phyloP scores from a whole-genome alignment of 2,888 invertebrate species.

The Spodoptera picta region DNA sequence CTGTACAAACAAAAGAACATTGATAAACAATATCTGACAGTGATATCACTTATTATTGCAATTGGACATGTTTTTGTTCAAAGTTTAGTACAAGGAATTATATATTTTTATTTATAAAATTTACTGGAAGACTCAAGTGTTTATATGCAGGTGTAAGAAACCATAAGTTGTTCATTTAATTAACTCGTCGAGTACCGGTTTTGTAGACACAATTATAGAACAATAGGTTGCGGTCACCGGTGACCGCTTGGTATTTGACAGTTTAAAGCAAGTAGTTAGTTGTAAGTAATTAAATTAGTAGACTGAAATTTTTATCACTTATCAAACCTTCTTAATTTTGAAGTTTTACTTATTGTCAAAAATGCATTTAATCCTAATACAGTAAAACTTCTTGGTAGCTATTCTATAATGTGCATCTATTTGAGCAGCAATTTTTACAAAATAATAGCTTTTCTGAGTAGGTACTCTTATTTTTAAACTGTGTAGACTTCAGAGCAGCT shows the following conservation, averaged over 20 bases:
- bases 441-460: no score
- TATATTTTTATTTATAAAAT: constrained; percentile 22
- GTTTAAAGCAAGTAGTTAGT: constrained; percentile 35
- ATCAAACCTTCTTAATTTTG: constrained; percentile 4
- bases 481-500: no score
- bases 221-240: no score
- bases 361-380: no score
- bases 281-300: constrained; percentile 46
- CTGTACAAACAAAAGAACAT: constrained; percentile 9
- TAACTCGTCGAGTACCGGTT: no score
- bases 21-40: constrained; percentile 6
- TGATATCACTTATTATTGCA: constrained; percentile 13
- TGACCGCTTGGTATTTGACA: no score
- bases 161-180: constrained; percentile 48
- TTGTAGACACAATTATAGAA: no score
- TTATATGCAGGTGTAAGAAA: constrained; percentile 30
- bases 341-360: constrained; percentile 4
- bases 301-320: constrained; percentile 55
- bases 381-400: no score
- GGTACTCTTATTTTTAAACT: no score
- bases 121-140: constrained; percentile 4
- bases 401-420: no score
- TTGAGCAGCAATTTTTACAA: no score
- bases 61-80: constrained; percentile 34
- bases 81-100: constrained; percentile 51